phyloP scores from a whole-genome alignment of 1,140 invertebrate species.

The Dolichoris vasculosae region DNA sequence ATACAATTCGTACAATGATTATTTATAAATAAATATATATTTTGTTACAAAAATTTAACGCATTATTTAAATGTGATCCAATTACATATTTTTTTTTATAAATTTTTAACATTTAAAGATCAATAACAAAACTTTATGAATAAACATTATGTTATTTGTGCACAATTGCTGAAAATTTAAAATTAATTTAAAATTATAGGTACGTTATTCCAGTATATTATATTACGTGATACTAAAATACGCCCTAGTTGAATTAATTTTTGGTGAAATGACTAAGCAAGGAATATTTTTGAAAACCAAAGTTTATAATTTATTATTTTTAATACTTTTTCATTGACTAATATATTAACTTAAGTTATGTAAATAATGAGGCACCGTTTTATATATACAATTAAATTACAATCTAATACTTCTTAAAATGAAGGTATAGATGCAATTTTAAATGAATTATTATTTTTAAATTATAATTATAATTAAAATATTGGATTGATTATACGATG shows the following conservation, averaged over 20 bases:
- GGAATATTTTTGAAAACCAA: constrained; percentile 34
- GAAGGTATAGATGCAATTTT: not conserved
- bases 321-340: not conserved
- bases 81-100: constrained; percentile 13
- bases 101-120: constrained; percentile 38
- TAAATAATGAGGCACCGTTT: constrained; percentile 40
- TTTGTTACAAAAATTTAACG: constrained; percentile 12
- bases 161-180: not conserved
- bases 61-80: not conserved
- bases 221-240: not conserved
- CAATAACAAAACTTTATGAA: constrained; percentile 26
- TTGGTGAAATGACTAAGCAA: constrained; percentile 3
- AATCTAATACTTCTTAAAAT: constrained; percentile 15
- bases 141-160: not conserved
- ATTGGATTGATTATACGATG: not conserved
- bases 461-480: not conserved
- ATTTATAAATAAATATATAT: constrained; percentile 38
- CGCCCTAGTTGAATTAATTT: constrained; percentile 17
- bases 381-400: constrained; percentile 33
- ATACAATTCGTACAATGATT: constrained; percentile 15
- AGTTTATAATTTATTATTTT: constrained; percentile 12
- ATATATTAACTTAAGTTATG: not conserved
- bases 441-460: not conserved
- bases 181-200: not conserved
- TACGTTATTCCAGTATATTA: not conserved